Base-by-base conservation (phyloP, 1,140 invertebrate genomes). In the Macrocentrus cingulum region DNA sequence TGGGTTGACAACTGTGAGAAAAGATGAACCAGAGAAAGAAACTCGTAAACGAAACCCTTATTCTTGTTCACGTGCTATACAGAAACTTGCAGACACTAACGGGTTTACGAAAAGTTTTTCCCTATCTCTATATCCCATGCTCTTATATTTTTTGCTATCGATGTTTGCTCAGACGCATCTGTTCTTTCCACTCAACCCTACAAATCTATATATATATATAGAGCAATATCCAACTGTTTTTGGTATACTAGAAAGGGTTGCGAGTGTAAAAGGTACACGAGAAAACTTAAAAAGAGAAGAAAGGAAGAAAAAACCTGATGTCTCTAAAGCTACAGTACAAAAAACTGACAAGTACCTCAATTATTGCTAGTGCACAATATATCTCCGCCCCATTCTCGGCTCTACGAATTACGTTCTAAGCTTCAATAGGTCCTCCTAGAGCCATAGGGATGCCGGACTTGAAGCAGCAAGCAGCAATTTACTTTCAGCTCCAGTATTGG, bases 71-170 rank as follows among this genome's bases (percentile, higher is more conserved):
- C 9, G 19, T 41, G 11, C 37, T 22, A n/a, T 19, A 52, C 20
- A 37, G n/a, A 37, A 20, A 41, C 32, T 37, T 22, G n/a, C n/a
- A n/a, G 50, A 52, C 50, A 39, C 50, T 52, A 52, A 52, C 50
- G 50, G 50, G 50, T 34, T 52, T 41, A 39, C 34, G 34, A 41
- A 52, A 52, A 52, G 34, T 52, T 52, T 20, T 23, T 52, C 50
- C 22, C 50, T 39, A 19, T 52, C 19, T 20, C 2, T 51, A 36
- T 13, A 5, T 18, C 36, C 6, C 36, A 11, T 52, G 32, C 18
- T n/a, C 25, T 9, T 29, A 29, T 29, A 9, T 29, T 29, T 41
- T 52, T 37, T 39, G 37, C 37, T 51, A n/a, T 22, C 34, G 32
- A 9, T 25, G 13, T 39, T 52, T 18, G 13, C 19, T 36, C 50